Conservation (phyloP, 2,888 invertebrate genomes). For the Phyto melanocephala region DNA sequence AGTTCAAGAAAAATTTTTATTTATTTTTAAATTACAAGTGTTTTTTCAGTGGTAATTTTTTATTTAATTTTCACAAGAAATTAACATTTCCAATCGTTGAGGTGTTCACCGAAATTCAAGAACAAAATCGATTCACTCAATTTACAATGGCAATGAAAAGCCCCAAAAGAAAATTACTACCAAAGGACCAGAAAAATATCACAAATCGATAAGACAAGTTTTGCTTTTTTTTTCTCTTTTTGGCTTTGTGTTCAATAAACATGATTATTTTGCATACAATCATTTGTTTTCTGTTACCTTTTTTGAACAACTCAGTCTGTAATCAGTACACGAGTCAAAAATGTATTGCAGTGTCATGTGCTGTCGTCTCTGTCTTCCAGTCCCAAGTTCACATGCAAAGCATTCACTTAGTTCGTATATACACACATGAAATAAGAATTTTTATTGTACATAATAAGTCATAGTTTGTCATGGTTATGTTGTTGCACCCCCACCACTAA, state of each 20-base stretch:
- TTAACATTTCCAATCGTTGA: not conserved
- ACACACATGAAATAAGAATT: not conserved
- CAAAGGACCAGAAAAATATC: not conserved
- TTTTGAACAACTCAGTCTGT: not conserved
- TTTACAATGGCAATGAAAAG: not conserved
- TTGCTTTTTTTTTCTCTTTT: not conserved
- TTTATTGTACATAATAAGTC: not conserved
- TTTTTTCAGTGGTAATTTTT: not conserved
- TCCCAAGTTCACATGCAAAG: not conserved
- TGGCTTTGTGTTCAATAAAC: not conserved
- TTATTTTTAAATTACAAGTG: not conserved
- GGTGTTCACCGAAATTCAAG: not conserved
- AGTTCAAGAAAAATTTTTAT: too few relatives aligned
- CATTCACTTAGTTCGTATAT: not conserved
- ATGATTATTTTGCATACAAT: not conserved
- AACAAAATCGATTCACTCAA: constrained; percentile 8
- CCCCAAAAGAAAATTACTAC: not conserved
- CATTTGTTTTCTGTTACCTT: not conserved
- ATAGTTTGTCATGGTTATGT: not conserved
- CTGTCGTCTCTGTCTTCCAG: not conserved
- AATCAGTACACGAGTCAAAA: not conserved
- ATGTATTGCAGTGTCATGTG: not conserved
- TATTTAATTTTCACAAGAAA: not conserved
- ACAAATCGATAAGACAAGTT: not conserved
- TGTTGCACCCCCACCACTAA: not conserved